phyloP scores from a whole-genome alignment of 2,113 vertebrate species.

The Danionella cerebrum region DNA sequence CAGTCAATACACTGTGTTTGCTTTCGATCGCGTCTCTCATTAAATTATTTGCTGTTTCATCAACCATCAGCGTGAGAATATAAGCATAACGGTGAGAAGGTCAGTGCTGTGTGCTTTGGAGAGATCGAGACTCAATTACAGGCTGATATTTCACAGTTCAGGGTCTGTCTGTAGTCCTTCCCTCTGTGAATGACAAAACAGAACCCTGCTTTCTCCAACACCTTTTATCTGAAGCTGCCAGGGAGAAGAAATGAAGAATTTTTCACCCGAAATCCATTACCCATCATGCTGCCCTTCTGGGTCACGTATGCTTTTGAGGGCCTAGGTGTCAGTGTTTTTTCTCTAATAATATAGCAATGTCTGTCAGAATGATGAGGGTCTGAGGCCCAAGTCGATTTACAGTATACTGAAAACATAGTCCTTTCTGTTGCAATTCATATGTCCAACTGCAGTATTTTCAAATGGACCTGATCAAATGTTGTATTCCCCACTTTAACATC shows the following conservation, averaged over 20 bases:
- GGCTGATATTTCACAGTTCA: not conserved
- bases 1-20: not conserved
- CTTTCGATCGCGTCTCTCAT: not conserved
- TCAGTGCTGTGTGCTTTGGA: not conserved
- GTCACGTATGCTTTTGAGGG: slow-evolving; percentile 4
- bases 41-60: not conserved
- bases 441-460: too few species aligned
- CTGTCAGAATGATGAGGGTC: too few species aligned
- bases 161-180: not conserved
- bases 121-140: slow-evolving; percentile 1
- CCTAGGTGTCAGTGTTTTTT: not conserved
- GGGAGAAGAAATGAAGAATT: not conserved
- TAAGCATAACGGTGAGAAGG: not conserved
- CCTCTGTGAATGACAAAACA: slow-evolving; percentile 16
- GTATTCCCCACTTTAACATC: too few species aligned
- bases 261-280: slow-evolving; percentile 13
- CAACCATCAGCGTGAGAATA: not conserved
- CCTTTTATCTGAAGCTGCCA: slow-evolving; percentile 4
- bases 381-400: too few species aligned
- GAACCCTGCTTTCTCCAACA: slow-evolving; percentile 14
- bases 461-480: too few species aligned
- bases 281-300: slow-evolving; percentile 26
- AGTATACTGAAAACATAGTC: too few species aligned
- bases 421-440: too few species aligned
- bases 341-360: too few species aligned